These are phyloP conservation scores for Corbicula japonica DNA, from an alignment of 2,888 invertebrate species.

Conservation along the genomic window DNA sequence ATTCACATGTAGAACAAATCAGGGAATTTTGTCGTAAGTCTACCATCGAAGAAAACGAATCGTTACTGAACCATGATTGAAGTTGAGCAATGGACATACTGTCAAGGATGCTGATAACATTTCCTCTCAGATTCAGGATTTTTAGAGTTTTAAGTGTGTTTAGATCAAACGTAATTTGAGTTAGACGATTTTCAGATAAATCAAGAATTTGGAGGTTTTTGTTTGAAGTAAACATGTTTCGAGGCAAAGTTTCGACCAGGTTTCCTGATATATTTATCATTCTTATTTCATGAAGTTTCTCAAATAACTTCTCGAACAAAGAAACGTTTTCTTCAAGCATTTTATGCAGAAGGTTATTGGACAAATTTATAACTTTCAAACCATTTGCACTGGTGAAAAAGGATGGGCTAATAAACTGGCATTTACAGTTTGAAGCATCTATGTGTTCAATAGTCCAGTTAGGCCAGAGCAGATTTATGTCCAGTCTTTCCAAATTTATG, in stretches of 20 bases:
- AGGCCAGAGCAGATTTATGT: not conserved
- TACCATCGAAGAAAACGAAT: too few species aligned
- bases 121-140: not conserved
- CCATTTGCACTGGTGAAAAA: too few species aligned
- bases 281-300: not conserved
- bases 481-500: slow-evolving; percentile 6
- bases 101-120: not conserved
- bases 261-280: not conserved
- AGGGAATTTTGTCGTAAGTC: not conserved
- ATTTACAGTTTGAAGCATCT: not conserved
- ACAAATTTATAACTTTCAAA: not conserved
- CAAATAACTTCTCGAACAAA: not conserved
- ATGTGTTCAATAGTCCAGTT: not conserved
- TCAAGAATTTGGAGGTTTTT: not conserved
- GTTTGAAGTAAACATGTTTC: not conserved
- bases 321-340: not conserved
- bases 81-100: not conserved
- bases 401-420: too few species aligned
- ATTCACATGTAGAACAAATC: not conserved
- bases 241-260: not conserved
- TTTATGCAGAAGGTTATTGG: not conserved
- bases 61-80: not conserved
- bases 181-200: slow-evolving; percentile 3
- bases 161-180: slow-evolving; percentile 4
- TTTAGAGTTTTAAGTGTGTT: not conserved